phyloP scores from a whole-genome alignment of 64 coral and sea anemone species.

The Stylophora pistillata region DNA sequence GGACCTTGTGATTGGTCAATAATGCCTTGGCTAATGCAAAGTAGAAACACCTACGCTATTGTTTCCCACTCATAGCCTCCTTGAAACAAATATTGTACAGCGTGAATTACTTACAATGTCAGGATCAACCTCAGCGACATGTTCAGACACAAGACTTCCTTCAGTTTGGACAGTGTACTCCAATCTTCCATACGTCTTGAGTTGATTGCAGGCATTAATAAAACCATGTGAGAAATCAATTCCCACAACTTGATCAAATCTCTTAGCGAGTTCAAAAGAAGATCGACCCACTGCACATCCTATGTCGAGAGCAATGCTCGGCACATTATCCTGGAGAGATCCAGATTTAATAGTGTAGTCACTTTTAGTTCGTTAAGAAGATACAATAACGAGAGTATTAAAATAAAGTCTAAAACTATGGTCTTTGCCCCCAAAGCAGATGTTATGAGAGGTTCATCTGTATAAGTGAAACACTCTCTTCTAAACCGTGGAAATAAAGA shows the following conservation, averaged over 20 bases:
- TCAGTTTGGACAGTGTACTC: constrained; percentile 52
- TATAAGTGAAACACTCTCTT: too few relatives aligned
- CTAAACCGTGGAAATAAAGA: too few relatives aligned
- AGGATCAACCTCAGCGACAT: constrained; percentile 44
- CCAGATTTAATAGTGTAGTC: too few relatives aligned
- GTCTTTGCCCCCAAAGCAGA: too few relatives aligned
- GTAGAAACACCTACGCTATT: too few relatives aligned
- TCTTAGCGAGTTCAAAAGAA: constrained; percentile 56
- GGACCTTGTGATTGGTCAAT: too few relatives aligned
- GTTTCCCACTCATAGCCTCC: too few relatives aligned
- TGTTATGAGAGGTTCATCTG: too few relatives aligned
- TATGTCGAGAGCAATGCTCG: constrained; percentile 59
- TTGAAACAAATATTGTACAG: not conserved
- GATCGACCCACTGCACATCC: constrained; percentile 64
- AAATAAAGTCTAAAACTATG: too few relatives aligned
- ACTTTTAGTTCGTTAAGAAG: too few relatives aligned
- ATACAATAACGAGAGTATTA: not conserved
- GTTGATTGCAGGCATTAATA: constrained; percentile 37
- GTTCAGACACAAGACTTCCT: constrained; percentile 55
- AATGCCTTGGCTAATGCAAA: too few relatives aligned
- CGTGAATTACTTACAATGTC: constrained; percentile 41
- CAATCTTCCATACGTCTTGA: constrained; percentile 57
- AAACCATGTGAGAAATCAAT: constrained; percentile 61
- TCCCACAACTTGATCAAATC: constrained; percentile 60
- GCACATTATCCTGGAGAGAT: constrained; percentile 28